phyloP scores from a whole-genome alignment of 1,140 invertebrate genomes.

The Cecropterus lyciades region DNA sequence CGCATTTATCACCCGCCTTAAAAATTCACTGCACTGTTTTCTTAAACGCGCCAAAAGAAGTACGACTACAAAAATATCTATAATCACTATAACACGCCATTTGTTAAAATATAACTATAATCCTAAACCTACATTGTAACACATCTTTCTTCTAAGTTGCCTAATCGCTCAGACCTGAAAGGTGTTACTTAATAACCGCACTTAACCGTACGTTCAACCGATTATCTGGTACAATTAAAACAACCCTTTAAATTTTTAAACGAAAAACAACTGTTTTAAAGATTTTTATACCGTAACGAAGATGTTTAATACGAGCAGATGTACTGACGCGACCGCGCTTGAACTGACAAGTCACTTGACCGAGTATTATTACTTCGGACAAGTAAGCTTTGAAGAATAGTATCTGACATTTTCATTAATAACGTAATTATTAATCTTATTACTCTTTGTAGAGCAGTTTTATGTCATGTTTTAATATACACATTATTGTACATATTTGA shows the following conservation, averaged over 20 bases:
- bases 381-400: background rate
- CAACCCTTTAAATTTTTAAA: slow-evolving; percentile 49
- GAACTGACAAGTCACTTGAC: slow-evolving; percentile 33
- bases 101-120: too few relatives aligned
- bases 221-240: slow-evolving; percentile 54
- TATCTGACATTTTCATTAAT: slow-evolving; percentile 13
- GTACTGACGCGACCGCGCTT: slow-evolving; percentile 43
- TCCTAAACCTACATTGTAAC: too few relatives aligned
- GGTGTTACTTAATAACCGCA: slow-evolving; percentile 32
- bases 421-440: background rate
- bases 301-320: slow-evolving; percentile 59
- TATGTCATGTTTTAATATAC: too few relatives aligned
- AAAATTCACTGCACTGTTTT: too few relatives aligned
- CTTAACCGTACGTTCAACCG: slow-evolving; percentile 14
- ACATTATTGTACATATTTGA: too few relatives aligned
- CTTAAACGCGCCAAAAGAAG: too few relatives aligned
- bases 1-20: too few relatives aligned
- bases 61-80: too few relatives aligned
- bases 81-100: too few relatives aligned
- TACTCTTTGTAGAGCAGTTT: too few relatives aligned
- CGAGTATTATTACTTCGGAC: slow-evolving; percentile 23
- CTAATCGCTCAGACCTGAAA: slow-evolving; percentile 15
- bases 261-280: slow-evolving; percentile 56
- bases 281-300: slow-evolving; percentile 55
- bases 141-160: background rate